Conservation (phyloP, 1,140 invertebrate genomes). For the Macrotrachela quadricornifera region DNA sequence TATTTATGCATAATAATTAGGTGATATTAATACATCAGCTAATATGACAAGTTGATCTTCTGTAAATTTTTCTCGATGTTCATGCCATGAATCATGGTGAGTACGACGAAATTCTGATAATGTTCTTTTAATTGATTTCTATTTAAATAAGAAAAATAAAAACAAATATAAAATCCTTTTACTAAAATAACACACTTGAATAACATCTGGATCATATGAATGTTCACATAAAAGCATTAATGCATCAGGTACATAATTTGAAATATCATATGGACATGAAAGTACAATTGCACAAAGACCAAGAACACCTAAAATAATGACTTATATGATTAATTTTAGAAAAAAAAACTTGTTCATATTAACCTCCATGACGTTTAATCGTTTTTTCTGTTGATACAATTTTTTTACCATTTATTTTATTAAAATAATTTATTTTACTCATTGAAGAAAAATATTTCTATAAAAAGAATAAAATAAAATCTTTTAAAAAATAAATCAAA, state of each 20-base stretch:
- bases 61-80: constrained; percentile 64
- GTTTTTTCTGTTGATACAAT: constrained; percentile 21
- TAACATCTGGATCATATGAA: constrained; percentile 65
- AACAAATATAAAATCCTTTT: too few relatives aligned
- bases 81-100: constrained; percentile 71
- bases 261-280: constrained; percentile 70
- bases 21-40: constrained; percentile 68
- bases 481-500: background rate
- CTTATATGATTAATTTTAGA: too few relatives aligned
- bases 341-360: constrained; percentile 29
- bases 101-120: constrained; percentile 72
- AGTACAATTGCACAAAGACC: constrained; percentile 66
- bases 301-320: constrained; percentile 24
- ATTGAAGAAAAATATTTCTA: background rate
- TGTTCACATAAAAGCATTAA: constrained; percentile 55
- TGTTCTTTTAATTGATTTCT: constrained; percentile 53
- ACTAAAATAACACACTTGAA: constrained; percentile 43
- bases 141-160: too few relatives aligned
- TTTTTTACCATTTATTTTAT: background rate
- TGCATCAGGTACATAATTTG: constrained; percentile 57
- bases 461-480: background rate
- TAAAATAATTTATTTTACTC: background rate
- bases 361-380: constrained; percentile 45
- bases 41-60: constrained; percentile 65
- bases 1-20: constrained; percentile 51